phyloP scores from a whole-genome alignment of 2,113 vertebrate species.

The Spheniscus mendiculus region DNA sequence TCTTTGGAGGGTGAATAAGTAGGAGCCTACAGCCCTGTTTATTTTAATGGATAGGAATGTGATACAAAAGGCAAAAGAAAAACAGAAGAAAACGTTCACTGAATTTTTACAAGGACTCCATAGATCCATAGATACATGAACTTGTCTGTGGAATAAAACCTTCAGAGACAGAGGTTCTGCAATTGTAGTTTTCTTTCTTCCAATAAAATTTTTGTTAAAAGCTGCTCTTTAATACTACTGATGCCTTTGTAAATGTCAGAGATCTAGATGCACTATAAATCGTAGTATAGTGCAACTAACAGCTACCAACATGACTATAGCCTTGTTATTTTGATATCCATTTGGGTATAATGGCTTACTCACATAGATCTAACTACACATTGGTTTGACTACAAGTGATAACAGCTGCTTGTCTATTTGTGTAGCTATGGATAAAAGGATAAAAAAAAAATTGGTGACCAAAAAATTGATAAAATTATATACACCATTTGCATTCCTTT shows the following conservation, averaged over 20 bases:
- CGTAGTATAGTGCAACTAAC: rapidly evolving
- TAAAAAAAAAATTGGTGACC: neutral
- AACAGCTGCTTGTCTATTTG: neutral
- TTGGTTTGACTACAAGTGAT: neutral
- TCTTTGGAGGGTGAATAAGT: neutral
- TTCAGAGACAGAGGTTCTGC: neutral
- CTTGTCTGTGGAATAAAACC: neutral
- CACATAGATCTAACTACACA: rapidly evolving
- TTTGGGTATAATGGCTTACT: neutral
- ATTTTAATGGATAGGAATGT: neutral
- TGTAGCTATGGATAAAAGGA: neutral
- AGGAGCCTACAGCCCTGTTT: neutral
- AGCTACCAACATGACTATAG: neutral
- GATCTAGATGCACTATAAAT: neutral
- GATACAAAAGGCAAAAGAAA: neutral
- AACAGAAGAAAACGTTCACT: neutral
- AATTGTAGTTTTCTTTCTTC: neutral
- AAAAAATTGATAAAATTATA: neutral
- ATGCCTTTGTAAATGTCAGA: neutral
- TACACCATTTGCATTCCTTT: neutral
- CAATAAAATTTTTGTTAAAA: neutral
- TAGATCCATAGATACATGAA: neutral
- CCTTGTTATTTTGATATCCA: neutral
- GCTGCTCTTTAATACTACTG: neutral
- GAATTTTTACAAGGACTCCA: neutral